Evolutionary conservation across 2,113 vertebrate species (phyloP), one percentile per base, ranked within the genome.

Genomic region (Thalassoma bifasciatum): DNA sequence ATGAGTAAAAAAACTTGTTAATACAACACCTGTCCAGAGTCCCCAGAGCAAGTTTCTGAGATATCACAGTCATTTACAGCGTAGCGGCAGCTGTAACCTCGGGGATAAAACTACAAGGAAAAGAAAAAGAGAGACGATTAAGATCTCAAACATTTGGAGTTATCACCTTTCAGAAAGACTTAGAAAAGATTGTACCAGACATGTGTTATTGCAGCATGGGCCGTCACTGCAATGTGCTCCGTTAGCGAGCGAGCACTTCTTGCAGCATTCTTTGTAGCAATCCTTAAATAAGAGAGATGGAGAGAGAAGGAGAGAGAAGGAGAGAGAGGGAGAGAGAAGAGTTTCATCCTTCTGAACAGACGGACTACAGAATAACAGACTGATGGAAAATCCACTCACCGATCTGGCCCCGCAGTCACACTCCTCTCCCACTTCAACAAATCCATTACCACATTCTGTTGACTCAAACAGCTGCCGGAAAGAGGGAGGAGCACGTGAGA

Each of bases 231-330:
- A 99, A 23, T 99, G 98, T 8, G 96, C 98, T 56, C 97, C 97
- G 0, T 98, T 99, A 74, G 98, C 96, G 11, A 99, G 95, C 36
- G 98, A 99, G 54, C 98, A 99, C 75, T 99, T 99, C 92, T 99
- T 99, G 87, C 98, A 99, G 86, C 98, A 99, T 42, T 97, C 91
- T 61, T 95, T 95, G 30, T 96, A 96, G 89, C 98, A 99, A 62
- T 98, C 98, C 98, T 99, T 56, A 88, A 66, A 82, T 8, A 81
- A 50, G 86, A 30, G 3, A 30, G 6, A 30, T 3, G 6, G 30
- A 6, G 30, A 30, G 30, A n/a, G n/a, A n/a, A n/a, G n/a, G n/a
- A n/a, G n/a, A n/a, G n/a, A n/a, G n/a, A n/a, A n/a, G n/a, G n/a
- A n/a, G n/a, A n/a, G n/a, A n/a, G n/a, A n/a, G n/a, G n/a, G n/a